Evolutionary conservation across 2,888 invertebrate genomes (phyloP), one percentile per base, ranked within the genome.

Genomic region (Eupithecia exiguata): DNA sequence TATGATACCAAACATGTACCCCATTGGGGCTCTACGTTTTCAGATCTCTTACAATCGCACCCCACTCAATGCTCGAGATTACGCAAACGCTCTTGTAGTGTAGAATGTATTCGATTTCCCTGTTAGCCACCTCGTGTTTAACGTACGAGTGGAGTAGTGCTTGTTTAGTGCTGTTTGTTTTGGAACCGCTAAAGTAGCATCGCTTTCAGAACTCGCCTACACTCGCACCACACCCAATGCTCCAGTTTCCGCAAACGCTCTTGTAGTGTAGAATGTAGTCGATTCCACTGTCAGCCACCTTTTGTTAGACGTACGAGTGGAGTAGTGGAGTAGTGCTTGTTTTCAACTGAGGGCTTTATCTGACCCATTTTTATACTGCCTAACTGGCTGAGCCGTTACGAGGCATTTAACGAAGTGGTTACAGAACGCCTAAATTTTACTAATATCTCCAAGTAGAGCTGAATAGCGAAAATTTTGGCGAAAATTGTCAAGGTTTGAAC

Each of bases 31-130:
- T n/a, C n/a, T n/a, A n/a, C n/a, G 30, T 4, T 30, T 30, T 30
- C 40, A 40, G 40, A 16, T 16, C 5, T 21, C 53, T 53, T 5
- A 21, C n/a, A 53, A 21, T 53, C 53, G 10, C n/a, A 53, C 53
- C 53, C 1, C 53, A 21, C 21, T 21, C 21, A n/a, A 53, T 53
- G 53, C 9, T 53, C 58, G 25, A 58, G 12, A 12, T 25, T 58
- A 1, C 10, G 25, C 25, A 10, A 25, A 25, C 58, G 58, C 53
- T 43, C 16, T 43, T 43, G 43, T 43, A 43, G 43, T 43, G 43
- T 43, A 74, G 70, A 70, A 76, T 78, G 80, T 75, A 74, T 75
- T 75, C 74, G 66, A 73, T 75, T 74, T 43, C n/a, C n/a, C n/a
- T n/a, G n/a, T n/a, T n/a, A n/a, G n/a, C n/a, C n/a, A n/a, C n/a